Evolutionary conservation across 2,797 vertebrate species (phyloP), one percentile per base, ranked within the genome.

Genomic region (Meda fulgida): DNA sequence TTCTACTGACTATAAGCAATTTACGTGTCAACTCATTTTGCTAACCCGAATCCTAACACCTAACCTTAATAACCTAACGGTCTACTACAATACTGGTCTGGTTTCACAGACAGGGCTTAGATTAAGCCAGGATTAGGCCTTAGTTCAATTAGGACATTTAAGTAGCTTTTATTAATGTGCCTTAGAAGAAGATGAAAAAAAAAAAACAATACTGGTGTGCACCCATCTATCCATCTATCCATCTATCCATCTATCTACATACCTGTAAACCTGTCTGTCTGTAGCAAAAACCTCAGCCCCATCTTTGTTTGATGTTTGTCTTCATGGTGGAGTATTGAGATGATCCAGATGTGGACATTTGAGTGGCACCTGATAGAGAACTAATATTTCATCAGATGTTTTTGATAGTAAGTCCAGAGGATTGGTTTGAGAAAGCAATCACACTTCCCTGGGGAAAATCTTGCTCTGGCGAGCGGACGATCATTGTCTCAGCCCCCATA

Each of bases 301-400:
- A 89, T 89, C 90, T 92, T 83, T 91, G 92, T 92, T 80, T 91
- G 92, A 91, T 92, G 87, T 89, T 71, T 55, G 48, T 80, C 43
- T 38, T 58, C 38, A 51, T 1, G 11, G 34, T 38, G 31, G 18
- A 70, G 66, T 14, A 43, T 70, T 40, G 34, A 72, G 11, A 63
- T 70, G 3, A 11, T 72, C 7, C 38, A 63, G n/a, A 63, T 60
- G 38, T 72, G 21, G 53, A 60, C 2, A 34, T 81, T 9, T 71
- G 31, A 4, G 26, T 51, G 48, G 21, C n/a, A 60, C 71, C 26
- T 81, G 53, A 72, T 60, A 43, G 67, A 72, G n/a, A 63, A 63
- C 38, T 73, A 55, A 72, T 60, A 60, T 63, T 81, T 29, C 14
- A 55, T 70, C 34, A 60, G 26, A 80, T 29, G n/a, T 63, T 34